phyloP scores from a whole-genome alignment of 2,888 invertebrate genomes.

The Steinernema scapterisci region DNA sequence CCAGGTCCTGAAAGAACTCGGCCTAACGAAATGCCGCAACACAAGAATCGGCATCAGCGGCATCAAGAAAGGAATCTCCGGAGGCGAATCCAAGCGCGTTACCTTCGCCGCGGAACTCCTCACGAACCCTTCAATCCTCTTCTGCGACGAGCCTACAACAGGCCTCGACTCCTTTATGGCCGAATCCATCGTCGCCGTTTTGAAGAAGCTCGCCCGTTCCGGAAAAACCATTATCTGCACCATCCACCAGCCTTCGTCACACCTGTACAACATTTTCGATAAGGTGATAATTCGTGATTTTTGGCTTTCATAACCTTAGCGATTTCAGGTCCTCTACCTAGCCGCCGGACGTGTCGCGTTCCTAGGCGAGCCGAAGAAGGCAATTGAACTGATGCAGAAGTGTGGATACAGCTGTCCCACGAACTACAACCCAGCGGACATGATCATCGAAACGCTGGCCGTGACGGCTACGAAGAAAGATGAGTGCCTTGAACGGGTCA shows the following conservation, averaged over 20 bases:
- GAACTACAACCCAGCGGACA: constrained; percentile 92
- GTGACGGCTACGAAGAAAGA: constrained; percentile 69
- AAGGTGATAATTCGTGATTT: constrained; percentile 43
- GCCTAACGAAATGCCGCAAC: constrained; percentile 85
- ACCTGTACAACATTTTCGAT: constrained; percentile 65
- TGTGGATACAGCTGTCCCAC: constrained; percentile 73
- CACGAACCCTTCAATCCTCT: constrained; percentile 90
- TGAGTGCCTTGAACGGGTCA: constrained; percentile 41
- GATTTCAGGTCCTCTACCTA: constrained; percentile 75
- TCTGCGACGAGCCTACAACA: constrained; percentile 96
- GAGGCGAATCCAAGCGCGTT: constrained; percentile 74
- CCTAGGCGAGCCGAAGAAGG: constrained; percentile 75
- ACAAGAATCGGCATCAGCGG: constrained; percentile 88
- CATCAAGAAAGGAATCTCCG: constrained; percentile 73
- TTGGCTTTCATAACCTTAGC: too few relatives aligned
- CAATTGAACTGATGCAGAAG: constrained; percentile 56
- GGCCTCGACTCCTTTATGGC: constrained; percentile 95
- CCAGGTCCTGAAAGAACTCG: constrained; percentile 81
- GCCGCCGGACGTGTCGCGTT: constrained; percentile 85
- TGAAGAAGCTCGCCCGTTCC: constrained; percentile 62
- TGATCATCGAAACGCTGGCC: constrained; percentile 85
- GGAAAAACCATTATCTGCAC: constrained; percentile 67
- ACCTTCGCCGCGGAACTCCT: constrained; percentile 87
- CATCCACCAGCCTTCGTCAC: constrained; percentile 67
- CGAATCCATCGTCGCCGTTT: constrained; percentile 79